A percentile compares a stretch with the other conserved stretches of the same genome.
phyloP scores from a whole-genome alignment of 2,797 vertebrate genomes.

The Galagoides demidoff region DNA sequence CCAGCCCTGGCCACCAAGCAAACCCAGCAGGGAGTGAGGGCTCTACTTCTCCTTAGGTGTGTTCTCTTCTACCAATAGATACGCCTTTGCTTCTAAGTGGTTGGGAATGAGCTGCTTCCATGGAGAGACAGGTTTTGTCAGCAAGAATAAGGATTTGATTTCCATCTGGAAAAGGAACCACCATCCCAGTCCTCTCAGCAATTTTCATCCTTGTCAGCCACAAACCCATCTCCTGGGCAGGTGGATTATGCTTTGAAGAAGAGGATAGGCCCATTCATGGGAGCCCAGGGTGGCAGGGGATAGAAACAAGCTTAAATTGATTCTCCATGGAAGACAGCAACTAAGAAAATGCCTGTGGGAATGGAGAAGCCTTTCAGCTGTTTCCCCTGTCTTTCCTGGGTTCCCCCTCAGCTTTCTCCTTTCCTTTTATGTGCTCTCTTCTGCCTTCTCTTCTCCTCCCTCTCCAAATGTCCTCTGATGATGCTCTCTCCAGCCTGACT shows the following conservation, averaged over 20 bases:
- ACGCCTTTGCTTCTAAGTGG: conserved; percentile 73
- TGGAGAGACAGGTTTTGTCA: conserved; percentile 81
- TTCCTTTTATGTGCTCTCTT: not conserved
- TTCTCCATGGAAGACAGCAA: not conserved
- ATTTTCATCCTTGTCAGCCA: conserved; percentile 81
- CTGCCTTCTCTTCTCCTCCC: not conserved
- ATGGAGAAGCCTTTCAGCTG: not conserved
- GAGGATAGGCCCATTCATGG: not conserved
- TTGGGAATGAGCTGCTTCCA: conserved; percentile 67
- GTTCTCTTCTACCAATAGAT: conserved; percentile 69
- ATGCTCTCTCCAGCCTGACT: conserved; percentile 31
- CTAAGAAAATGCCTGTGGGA: not conserved
- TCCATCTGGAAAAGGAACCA: conserved; percentile 82
- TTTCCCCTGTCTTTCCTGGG: not conserved
- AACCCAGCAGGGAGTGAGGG: not conserved
- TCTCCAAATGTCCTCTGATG: not conserved
- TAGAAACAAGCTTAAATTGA: not conserved
- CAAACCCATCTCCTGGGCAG: conserved; percentile 44
- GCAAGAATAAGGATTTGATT: conserved; percentile 84
- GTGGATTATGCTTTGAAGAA: not conserved
- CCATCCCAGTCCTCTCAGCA: conserved; percentile 80
- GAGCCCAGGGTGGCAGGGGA: not conserved
- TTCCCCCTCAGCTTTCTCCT: not conserved
- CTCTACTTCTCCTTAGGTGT: conserved; percentile 53
- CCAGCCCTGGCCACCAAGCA: not conserved